phyloP scores from a whole-genome alignment of 2,113 vertebrate genomes.

The Hippocampus abdominalis region DNA sequence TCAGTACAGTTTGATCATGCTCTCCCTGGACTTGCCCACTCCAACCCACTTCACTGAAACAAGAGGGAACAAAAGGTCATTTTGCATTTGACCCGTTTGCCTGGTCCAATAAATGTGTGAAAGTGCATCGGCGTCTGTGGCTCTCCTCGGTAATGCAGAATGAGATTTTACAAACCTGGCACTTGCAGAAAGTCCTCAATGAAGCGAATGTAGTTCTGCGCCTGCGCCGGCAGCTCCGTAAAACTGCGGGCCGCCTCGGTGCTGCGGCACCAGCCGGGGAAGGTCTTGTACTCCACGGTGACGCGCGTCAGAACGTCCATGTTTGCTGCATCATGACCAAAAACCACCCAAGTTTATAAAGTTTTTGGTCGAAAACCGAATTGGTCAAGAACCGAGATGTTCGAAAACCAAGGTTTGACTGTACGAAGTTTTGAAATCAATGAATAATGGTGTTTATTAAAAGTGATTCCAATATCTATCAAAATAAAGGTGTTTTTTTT shows the following conservation, averaged over 20 bases:
- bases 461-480: no score
- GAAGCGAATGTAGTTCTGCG: constrained; percentile 72
- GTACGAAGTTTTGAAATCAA: no score
- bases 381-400: no score
- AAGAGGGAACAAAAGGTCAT: constrained; percentile 6
- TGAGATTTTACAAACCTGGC: constrained; percentile 64
- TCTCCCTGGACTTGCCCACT: constrained; percentile 77
- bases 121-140: not conserved
- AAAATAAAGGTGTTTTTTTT: no score
- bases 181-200: constrained; percentile 75
- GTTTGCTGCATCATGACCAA: constrained; percentile 61
- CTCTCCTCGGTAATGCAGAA: not conserved
- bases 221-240: constrained; percentile 67
- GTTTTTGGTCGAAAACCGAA: no score
- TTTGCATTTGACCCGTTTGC: not conserved
- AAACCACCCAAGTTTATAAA: not conserved
- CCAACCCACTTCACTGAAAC: constrained; percentile 79
- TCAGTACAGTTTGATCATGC: constrained; percentile 77
- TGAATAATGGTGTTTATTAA: no score
- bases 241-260: constrained; percentile 70
- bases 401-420: no score
- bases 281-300: constrained; percentile 68
- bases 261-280: constrained; percentile 75
- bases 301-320: constrained; percentile 76
- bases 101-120: not conserved